phyloP scores from a whole-genome alignment of 2,888 invertebrate genomes.

The Chalcosyrphus nemorum region DNA sequence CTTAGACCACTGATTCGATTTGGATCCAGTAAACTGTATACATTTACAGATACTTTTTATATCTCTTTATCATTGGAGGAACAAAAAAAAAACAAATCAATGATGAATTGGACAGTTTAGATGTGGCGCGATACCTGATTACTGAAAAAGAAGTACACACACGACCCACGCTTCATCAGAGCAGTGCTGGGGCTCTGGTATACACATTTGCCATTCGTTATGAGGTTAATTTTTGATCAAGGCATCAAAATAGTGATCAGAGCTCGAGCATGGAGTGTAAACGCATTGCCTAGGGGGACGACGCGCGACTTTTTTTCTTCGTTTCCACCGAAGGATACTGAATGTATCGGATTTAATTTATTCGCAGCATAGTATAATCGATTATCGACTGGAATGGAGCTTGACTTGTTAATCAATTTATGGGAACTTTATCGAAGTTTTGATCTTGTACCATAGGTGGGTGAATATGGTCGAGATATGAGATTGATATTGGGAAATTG shows the following conservation, averaged over 20 bases:
- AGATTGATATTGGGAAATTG: conserved; percentile 53
- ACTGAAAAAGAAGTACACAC: conserved; percentile 7
- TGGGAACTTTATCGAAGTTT: conserved; percentile 55
- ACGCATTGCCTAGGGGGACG: conserved; percentile 27
- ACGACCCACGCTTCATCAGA: conserved; percentile 56
- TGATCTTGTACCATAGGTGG: conserved; percentile 33
- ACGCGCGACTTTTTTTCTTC: conserved; percentile 5
- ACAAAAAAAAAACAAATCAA: background rate
- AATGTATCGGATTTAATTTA: conserved; percentile 44
- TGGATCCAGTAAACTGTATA: conserved; percentile 37
- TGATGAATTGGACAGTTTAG: conserved; percentile 58
- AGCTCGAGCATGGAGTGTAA: conserved; percentile 1
- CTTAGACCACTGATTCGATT: conserved; percentile 41
- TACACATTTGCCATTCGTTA: conserved; percentile 26
- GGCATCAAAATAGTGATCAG: conserved; percentile 27
- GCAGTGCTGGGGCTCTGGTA: background rate
- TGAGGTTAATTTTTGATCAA: conserved; percentile 30
- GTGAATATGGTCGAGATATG: conserved; percentile 30
- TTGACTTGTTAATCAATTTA: conserved; percentile 71
- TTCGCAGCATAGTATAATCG: conserved; percentile 56
- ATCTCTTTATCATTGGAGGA: background rate
- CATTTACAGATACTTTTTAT: conserved; percentile 12
- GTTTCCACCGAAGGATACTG: conserved; percentile 8
- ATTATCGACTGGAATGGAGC: conserved; percentile 62
- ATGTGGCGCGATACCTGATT: conserved; percentile 39